phyloP scores from a whole-genome alignment of 2,113 vertebrate species.

The Apteryx mantelli region DNA sequence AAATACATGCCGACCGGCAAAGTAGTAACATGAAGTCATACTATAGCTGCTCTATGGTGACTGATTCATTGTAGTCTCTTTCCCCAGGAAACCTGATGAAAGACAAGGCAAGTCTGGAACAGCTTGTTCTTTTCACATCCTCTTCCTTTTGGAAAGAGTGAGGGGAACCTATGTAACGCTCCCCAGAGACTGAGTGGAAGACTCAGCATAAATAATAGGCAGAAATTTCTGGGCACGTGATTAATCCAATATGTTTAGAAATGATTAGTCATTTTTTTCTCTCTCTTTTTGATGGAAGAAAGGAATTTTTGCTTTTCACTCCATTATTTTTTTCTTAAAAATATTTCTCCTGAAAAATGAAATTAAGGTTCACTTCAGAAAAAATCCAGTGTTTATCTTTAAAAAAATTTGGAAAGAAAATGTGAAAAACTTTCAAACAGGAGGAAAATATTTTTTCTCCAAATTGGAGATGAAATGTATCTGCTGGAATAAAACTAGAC shows the following conservation, averaged over 20 bases:
- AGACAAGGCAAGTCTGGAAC: not conserved
- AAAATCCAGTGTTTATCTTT: not conserved
- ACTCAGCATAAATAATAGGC: not conserved
- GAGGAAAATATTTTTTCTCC: not conserved
- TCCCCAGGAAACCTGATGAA: not conserved
- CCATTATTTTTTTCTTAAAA: not conserved
- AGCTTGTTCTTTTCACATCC: not conserved
- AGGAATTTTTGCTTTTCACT: not conserved
- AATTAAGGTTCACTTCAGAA: not conserved
- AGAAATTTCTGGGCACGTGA: not conserved
- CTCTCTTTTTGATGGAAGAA: not conserved
- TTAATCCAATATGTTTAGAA: not conserved
- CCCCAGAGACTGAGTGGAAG: not conserved
- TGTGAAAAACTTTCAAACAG: not conserved
- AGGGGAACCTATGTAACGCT: rapidly evolving
- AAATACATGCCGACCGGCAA: not conserved
- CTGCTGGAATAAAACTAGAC: not conserved
- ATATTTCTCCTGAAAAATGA: not conserved
- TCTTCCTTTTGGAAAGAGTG: not conserved
- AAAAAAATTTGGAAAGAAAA: not conserved
- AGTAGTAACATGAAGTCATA: not conserved
- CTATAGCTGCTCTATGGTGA: not conserved
- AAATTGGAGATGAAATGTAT: not conserved
- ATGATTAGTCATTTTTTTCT: not conserved
- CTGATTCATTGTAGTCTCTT: not conserved